Evolutionary conservation across 2,113 vertebrate species (phyloP).

Genomic region (Xerus inauris): DNA sequence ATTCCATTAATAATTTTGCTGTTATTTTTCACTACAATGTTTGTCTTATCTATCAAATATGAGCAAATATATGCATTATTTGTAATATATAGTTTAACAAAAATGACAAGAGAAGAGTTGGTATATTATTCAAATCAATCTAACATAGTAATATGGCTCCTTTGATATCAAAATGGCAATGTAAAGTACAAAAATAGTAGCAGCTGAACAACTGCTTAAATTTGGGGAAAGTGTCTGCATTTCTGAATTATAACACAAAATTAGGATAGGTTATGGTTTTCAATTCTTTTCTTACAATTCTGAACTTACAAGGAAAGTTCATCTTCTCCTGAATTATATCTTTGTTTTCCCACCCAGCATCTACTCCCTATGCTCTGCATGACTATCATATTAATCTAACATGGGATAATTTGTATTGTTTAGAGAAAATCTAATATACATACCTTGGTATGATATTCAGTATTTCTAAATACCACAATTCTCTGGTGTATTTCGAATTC

Average conservation of each 20-base stretch:
- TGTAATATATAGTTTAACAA: slow-evolving; percentile 31
- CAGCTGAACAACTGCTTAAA: slow-evolving; percentile 39
- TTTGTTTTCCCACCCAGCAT: slow-evolving; percentile 18
- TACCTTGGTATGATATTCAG: slow-evolving; percentile 50
- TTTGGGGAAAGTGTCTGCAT: neutral
- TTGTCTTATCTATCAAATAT: slow-evolving; percentile 74
- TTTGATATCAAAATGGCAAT: slow-evolving; percentile 48
- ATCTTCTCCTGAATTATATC: slow-evolving; percentile 44
- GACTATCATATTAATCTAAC: slow-evolving; percentile 57
- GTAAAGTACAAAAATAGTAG: neutral
- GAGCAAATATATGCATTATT: slow-evolving; percentile 64
- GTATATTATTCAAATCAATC: slow-evolving; percentile 54
- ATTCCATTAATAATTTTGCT: slow-evolving; percentile 78
- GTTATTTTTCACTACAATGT: slow-evolving; percentile 38
- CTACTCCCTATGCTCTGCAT: neutral
- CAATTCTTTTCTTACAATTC: slow-evolving; percentile 41
- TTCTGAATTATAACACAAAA: slow-evolving; percentile 63
- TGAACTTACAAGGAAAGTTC: neutral
- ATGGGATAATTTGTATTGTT: slow-evolving; percentile 63
- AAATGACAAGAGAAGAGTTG: slow-evolving; percentile 57
- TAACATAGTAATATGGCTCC: slow-evolving; percentile 42
- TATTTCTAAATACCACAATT: slow-evolving; percentile 64
- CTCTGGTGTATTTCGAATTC: slow-evolving; percentile 22
- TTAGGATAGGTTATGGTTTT: neutral
- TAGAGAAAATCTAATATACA: slow-evolving; percentile 54